A percentile compares a stretch with the other conserved stretches of the same genome.
Evolutionary conservation across 1,140 invertebrate species (phyloP).

Genomic region (Macrotrachela quadricornifera): DNA sequence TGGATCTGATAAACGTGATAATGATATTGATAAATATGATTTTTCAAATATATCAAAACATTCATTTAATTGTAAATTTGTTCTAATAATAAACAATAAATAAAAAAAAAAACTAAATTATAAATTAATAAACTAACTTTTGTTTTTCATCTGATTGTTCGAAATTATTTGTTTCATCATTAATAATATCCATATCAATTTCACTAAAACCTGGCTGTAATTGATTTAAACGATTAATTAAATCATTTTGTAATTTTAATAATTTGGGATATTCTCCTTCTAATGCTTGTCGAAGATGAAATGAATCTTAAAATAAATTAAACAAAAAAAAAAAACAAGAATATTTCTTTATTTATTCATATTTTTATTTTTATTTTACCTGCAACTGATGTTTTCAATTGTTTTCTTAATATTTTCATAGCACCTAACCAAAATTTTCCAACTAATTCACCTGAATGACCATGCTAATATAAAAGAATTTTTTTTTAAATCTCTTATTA

Average conservation of each 20-base stretch:
- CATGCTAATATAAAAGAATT: not conserved
- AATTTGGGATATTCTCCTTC: conserved; percentile 71
- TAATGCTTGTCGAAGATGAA: conserved; percentile 56
- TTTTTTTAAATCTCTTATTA: conserved; percentile 10
- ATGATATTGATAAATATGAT: conserved; percentile 58
- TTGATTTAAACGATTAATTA: conserved; percentile 39
- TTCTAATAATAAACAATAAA: conserved; percentile 18
- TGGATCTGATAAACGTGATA: conserved; percentile 57
- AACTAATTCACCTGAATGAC: no score
- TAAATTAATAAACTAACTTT: not conserved
- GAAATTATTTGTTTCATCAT: not conserved
- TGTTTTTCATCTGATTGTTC: not conserved
- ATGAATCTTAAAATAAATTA: conserved; percentile 30
- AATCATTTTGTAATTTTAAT: conserved; percentile 43
- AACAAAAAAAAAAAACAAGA: conserved; percentile 5
- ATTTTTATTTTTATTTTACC: no score
- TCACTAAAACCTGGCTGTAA: conserved; percentile 10
- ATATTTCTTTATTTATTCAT: not conserved
- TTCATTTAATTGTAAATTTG: conserved; percentile 28
- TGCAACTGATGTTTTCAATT: conserved; percentile 7
- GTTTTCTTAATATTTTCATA: conserved; percentile 10
- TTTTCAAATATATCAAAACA: conserved; percentile 51
- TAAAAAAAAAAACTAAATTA: not conserved
- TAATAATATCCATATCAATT: not conserved
- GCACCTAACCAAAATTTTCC: conserved; percentile 14